Percentiles rank a stretch among this genome's conserved stretches.
These are phyloP conservation scores for Mimachlamys varia DNA, from an alignment of 2,888 invertebrate genomes.

Conservation along the genomic window DNA sequence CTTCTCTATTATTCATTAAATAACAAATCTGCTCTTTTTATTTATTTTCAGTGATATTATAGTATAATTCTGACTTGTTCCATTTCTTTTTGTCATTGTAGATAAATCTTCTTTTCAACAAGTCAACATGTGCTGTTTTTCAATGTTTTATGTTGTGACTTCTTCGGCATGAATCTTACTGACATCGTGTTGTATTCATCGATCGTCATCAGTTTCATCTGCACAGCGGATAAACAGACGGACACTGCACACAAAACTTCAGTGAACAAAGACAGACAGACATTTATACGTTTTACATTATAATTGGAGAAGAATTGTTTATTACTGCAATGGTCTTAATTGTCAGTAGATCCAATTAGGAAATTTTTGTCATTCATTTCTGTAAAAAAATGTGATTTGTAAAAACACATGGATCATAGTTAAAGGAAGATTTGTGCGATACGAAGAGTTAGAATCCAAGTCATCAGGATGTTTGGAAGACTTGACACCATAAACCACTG, in stretches of 20 bases:
- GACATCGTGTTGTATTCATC: slow-evolving; percentile 19
- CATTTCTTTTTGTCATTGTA: neutral
- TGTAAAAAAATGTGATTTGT: neutral
- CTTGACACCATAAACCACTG: neutral
- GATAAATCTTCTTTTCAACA: slow-evolving; percentile 4
- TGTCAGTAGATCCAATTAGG: neutral
- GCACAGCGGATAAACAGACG: slow-evolving; percentile 3
- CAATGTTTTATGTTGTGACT: slow-evolving; percentile 11
- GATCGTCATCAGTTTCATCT: slow-evolving; percentile 29
- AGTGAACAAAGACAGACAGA: neutral
- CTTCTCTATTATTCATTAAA: no score
- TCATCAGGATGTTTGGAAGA: neutral
- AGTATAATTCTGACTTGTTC: no score
- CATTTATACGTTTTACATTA: neutral
- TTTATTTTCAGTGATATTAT: no score
- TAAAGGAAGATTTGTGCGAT: neutral
- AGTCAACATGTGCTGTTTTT: slow-evolving; percentile 14
- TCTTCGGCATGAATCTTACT: neutral
- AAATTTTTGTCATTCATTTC: neutral
- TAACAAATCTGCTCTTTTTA: no score
- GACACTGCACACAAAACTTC: neutral
- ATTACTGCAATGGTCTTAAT: neutral
- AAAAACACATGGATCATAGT: neutral
- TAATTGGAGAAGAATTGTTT: neutral
- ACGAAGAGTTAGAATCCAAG: neutral